A percentile compares a stretch with the other conserved stretches of the same genome.
phyloP scores from a whole-genome alignment of 1,140 invertebrate genomes.

The Dendrolimus punctatus region DNA sequence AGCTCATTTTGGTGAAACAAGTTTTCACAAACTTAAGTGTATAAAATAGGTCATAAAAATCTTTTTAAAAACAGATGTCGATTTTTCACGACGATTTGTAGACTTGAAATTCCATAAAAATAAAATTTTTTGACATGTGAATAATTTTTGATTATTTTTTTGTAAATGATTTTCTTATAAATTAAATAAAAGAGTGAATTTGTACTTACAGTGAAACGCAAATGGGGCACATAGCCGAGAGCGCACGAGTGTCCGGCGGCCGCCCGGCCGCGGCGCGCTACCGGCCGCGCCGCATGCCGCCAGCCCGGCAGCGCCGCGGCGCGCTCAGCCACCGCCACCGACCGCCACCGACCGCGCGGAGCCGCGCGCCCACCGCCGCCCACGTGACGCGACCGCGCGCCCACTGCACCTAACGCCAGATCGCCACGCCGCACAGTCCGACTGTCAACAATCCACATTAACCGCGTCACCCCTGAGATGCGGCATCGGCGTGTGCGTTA shows the following conservation, averaged over 20 bases:
- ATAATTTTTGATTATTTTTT: not conserved
- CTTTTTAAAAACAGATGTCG: too few relatives aligned
- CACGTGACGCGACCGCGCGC: constrained; percentile 18
- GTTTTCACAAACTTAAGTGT: too few relatives aligned
- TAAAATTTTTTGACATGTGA: too few relatives aligned
- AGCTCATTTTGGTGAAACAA: too few relatives aligned
- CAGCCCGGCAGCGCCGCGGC: constrained; percentile 29
- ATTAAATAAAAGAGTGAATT: constrained; percentile 3
- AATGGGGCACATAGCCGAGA: constrained; percentile 70
- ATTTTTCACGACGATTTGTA: too few relatives aligned
- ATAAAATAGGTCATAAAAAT: too few relatives aligned
- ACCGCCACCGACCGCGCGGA: constrained; percentile 2
- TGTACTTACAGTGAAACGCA: constrained; percentile 69
- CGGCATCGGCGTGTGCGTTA: constrained; percentile 20
- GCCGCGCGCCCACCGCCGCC: constrained; percentile 21
- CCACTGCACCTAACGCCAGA: constrained; percentile 33
- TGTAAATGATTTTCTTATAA: constrained; percentile 1
- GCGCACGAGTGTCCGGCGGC: constrained; percentile 59
- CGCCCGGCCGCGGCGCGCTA: constrained; percentile 65
- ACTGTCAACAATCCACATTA: constrained; percentile 54
- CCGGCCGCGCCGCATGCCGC: constrained; percentile 45
- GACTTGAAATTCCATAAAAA: too few relatives aligned
- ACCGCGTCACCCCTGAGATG: constrained; percentile 6
- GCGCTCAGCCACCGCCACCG: constrained; percentile 23
- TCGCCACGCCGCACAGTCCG: constrained; percentile 54